Conservation (phyloP, 2,888 invertebrate genomes). For the Acanthosepion lycidas region DNA sequence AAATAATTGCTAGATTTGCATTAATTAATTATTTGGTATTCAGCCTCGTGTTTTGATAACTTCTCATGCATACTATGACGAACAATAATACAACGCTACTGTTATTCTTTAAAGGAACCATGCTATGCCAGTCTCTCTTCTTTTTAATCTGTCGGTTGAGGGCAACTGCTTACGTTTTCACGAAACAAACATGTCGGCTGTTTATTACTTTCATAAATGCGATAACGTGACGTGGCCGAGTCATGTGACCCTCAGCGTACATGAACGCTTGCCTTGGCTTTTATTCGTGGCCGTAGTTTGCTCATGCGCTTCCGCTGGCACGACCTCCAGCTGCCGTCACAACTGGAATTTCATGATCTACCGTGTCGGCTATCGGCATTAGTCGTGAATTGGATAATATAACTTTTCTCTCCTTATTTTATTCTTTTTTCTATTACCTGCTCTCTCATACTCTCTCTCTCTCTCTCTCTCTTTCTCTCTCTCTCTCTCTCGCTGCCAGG, state of each 20-base stretch:
- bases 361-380: not conserved
- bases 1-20: too few relatives aligned
- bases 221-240: constrained; percentile 20
- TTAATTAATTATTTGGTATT: too few relatives aligned
- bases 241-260: not conserved
- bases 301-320: constrained; percentile 4
- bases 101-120: not conserved
- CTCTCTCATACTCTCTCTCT: not conserved
- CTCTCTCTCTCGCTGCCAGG: not conserved
- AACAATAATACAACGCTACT: not conserved
- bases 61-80: not conserved
- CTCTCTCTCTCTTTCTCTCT: not conserved
- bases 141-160: not conserved
- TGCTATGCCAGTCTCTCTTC: not conserved
- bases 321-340: not conserved
- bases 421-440: not conserved
- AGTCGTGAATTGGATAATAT: constrained; percentile 9
- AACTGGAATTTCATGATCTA: constrained; percentile 21
- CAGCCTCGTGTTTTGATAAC: not conserved
- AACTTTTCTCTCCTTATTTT: not conserved
- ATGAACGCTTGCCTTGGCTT: not conserved
- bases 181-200: too few relatives aligned
- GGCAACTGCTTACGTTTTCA: not conserved
- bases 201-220: constrained; percentile 24
- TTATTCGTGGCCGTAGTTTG: constrained; percentile 8